phyloP scores from a whole-genome alignment of 2,888 invertebrate species.

The Prosapia bicincta region DNA sequence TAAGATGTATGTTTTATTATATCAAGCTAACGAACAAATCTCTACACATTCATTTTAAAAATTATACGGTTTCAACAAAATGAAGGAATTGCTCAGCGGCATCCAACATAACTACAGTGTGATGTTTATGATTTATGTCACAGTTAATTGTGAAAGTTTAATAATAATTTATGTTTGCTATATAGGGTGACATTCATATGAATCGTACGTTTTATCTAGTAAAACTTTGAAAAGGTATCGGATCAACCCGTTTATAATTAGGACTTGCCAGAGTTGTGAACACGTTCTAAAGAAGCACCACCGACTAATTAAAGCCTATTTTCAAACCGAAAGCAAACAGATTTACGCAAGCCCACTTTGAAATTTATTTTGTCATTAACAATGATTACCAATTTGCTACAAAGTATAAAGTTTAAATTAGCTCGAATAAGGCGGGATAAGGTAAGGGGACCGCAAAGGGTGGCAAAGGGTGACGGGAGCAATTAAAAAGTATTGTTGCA shows the following conservation, averaged over 20 bases:
- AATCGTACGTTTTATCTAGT: not conserved
- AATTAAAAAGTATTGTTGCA: constrained; percentile 2
- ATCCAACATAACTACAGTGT: too few relatives aligned
- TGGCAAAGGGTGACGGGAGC: constrained; percentile 1
- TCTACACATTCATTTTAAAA: too few relatives aligned
- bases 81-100: too few relatives aligned
- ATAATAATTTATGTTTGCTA: too few relatives aligned
- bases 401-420: constrained; percentile 2
- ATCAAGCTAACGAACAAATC: too few relatives aligned
- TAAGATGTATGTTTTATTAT: too few relatives aligned
- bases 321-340: not conserved
- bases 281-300: not conserved
- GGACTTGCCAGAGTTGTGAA: not conserved
- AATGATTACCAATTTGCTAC: constrained; percentile 2
- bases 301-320: not conserved
- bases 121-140: too few relatives aligned
- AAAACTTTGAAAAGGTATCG: not conserved
- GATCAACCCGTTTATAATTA: not conserved
- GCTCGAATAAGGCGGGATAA: not conserved
- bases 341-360: not conserved
- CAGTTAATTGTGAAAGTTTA: too few relatives aligned
- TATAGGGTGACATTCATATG: too few relatives aligned
- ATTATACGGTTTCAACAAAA: too few relatives aligned
- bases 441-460: not conserved
- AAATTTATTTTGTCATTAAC: constrained; percentile 2